phyloP scores from a whole-genome alignment of 64 coral and sea anemone species.

The Pocillopora damicornis region DNA sequence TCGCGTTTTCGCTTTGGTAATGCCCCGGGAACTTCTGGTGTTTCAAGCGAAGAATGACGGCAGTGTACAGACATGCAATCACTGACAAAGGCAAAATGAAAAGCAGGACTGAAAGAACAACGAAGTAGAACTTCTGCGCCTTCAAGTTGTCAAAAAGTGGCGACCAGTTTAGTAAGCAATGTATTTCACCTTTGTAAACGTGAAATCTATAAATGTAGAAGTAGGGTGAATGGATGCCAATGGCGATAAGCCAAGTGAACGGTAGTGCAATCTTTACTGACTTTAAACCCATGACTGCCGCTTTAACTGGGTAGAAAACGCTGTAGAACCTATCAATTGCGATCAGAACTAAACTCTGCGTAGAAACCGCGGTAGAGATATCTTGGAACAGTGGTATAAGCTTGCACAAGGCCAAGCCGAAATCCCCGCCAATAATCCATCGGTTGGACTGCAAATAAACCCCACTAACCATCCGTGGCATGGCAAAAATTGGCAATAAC shows the following conservation, averaged over 20 bases:
- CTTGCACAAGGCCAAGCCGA: conserved; percentile 43
- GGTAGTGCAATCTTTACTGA: neutral
- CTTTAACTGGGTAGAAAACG: conserved; percentile 44
- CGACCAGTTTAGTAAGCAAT: conserved; percentile 7
- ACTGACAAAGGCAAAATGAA: conserved; percentile 8
- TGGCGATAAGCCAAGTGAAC: conserved; percentile 24
- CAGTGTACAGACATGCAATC: conserved; percentile 15
- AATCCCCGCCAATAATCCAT: conserved; percentile 29
- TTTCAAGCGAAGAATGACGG: conserved; percentile 29
- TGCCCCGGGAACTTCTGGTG: neutral
- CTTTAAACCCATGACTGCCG: conserved; percentile 17
- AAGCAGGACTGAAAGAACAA: conserved; percentile 8
- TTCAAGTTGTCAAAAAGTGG: neutral
- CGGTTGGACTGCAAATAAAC: conserved; percentile 32
- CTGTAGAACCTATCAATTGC: conserved; percentile 42
- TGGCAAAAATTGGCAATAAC: conserved; percentile 28
- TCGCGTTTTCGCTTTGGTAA: conserved; percentile 18
- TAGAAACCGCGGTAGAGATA: conserved; percentile 39
- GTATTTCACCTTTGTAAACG: neutral
- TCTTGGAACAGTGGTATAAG: conserved; percentile 38
- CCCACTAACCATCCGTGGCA: conserved; percentile 29
- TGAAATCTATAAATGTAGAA: conserved; percentile 26
- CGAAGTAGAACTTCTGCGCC: conserved; percentile 33
- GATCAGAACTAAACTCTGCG: conserved; percentile 45
- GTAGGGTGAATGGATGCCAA: conserved; percentile 32